Conservation (phyloP, 2,113 vertebrate genomes). For the Gymnobelideus leadbeateri region DNA sequence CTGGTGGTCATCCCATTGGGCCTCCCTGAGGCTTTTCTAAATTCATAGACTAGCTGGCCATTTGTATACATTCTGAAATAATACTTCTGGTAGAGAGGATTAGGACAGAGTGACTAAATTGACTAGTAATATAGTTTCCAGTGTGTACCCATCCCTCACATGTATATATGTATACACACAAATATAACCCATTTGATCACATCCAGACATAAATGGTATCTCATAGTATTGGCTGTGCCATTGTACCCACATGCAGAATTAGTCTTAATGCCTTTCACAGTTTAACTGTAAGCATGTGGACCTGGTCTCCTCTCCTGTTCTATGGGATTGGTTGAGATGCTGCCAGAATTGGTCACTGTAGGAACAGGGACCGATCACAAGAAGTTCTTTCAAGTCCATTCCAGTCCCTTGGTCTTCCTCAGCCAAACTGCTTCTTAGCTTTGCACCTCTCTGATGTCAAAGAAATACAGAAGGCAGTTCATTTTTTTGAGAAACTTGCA, state of each 20-base stretch:
- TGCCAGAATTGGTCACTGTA: neutral
- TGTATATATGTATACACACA: too few species aligned
- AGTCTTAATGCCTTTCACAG: neutral
- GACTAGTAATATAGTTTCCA: neutral
- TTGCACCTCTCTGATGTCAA: neutral
- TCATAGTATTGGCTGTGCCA: neutral
- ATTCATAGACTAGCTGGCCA: neutral
- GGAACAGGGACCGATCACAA: conserved; percentile 1
- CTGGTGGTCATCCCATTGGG: conserved; percentile 31
- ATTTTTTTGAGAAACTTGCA: too few species aligned
- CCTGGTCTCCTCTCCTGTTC: neutral
- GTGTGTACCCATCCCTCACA: too few species aligned
- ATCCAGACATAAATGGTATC: too few species aligned
- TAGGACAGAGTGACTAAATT: neutral
- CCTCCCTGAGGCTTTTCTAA: conserved; percentile 38
- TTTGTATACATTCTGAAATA: neutral
- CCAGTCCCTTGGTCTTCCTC: neutral
- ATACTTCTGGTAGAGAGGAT: neutral
- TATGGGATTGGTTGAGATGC: neutral
- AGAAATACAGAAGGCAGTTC: too few species aligned
- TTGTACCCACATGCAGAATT: neutral
- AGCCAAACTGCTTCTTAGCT: neutral
- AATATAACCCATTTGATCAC: too few species aligned
- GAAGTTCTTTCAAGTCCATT: conserved; percentile 4
- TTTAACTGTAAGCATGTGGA: neutral